phyloP scores from a whole-genome alignment of 2,113 vertebrate species.

The Cervus canadensis region DNA sequence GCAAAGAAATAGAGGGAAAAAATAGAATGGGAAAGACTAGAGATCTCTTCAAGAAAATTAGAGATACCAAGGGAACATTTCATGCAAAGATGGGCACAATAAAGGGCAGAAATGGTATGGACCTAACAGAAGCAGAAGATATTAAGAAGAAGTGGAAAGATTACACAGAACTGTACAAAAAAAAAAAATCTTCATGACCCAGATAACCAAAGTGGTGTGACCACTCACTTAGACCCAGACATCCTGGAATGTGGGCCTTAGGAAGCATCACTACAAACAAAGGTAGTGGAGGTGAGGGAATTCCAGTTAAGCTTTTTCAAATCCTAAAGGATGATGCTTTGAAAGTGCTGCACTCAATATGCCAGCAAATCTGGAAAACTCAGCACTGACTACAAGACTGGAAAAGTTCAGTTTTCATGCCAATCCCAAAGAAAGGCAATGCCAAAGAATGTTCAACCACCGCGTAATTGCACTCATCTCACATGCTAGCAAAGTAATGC shows the following conservation, averaged over 20 bases:
- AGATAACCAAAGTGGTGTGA: background rate
- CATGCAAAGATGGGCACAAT: background rate
- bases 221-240: background rate
- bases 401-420: background rate
- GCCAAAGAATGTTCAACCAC: background rate
- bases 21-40: background rate
- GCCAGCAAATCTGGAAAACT: background rate
- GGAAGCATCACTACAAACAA: background rate
- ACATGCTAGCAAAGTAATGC: background rate
- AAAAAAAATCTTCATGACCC: background rate
- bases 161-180: background rate
- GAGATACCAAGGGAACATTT: background rate
- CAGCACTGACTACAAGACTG: background rate
- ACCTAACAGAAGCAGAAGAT: background rate
- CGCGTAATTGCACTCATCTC: accelerated
- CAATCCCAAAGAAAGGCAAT: background rate
- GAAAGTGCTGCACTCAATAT: background rate
- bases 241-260: background rate
- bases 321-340: background rate
- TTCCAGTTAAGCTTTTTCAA: background rate
- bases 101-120: background rate
- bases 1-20: background rate
- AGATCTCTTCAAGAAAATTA: background rate
- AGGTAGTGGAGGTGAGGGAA: background rate
- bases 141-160: background rate